phyloP scores from a whole-genome alignment of 2,888 invertebrate genomes.

The Rhingia campestris region DNA sequence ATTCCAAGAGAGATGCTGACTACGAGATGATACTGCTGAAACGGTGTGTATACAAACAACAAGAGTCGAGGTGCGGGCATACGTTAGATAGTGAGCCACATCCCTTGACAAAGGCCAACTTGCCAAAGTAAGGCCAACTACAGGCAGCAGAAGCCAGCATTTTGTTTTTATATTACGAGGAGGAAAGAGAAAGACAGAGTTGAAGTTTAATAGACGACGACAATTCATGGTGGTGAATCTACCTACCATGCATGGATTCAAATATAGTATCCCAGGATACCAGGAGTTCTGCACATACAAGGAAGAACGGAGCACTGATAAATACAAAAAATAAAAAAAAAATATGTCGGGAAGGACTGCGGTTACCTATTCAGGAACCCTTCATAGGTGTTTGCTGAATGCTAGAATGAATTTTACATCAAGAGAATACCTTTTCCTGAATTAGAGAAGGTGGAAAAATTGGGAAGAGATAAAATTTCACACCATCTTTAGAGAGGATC shows the following conservation, averaged over 20 bases:
- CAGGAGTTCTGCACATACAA: background rate
- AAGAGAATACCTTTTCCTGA: constrained; percentile 25
- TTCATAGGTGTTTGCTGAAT: constrained; percentile 40
- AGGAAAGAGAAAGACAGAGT: background rate
- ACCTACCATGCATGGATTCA: constrained; percentile 27
- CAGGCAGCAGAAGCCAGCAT: constrained; percentile 15
- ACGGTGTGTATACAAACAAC: constrained; percentile 6
- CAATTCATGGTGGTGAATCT: constrained; percentile 46
- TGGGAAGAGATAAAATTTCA: constrained; percentile 27
- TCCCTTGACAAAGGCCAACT: constrained; percentile 64
- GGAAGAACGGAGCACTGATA: background rate
- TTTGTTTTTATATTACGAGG: constrained; percentile 16
- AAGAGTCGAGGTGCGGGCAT: constrained; percentile 44
- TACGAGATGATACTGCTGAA: constrained; percentile 56
- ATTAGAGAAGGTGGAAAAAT: background rate
- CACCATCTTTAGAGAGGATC: constrained; percentile 14
- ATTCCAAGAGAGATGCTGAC: constrained; percentile 60
- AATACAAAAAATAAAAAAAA: constrained; percentile 4
- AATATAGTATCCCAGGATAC: constrained; percentile 34
- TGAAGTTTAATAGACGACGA: constrained; percentile 55
- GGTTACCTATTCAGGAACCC: constrained; percentile 23
- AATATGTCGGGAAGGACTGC: constrained; percentile 24
- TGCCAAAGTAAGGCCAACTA: constrained; percentile 26
- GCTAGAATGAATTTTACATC: constrained; percentile 40
- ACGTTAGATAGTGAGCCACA: constrained; percentile 57